Evolutionary conservation across 2,888 invertebrate species (phyloP), one percentile per base, ranked within the genome.

Genomic region (Masnerella sp.): DNA sequence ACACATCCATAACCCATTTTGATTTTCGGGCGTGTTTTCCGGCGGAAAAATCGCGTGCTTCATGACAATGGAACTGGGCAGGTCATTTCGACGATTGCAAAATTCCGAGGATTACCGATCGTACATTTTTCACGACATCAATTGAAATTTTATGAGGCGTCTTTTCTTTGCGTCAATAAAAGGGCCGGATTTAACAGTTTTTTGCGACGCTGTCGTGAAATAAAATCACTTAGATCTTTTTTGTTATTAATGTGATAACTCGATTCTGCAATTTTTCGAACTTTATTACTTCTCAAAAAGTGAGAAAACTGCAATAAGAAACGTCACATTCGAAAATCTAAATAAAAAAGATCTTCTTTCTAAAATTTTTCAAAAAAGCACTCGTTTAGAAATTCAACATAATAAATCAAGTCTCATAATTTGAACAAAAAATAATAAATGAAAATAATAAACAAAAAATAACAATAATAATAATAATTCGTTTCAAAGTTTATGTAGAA

Each of bases 101-200:
- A 51, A 34, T 51, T 14, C 9, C 49, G 34, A 51, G 49, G 49
- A 51, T 51, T 34, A 34, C 34, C 34, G 49, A 51, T 34, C 34
- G 49, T 34, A 51, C 49, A 34, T 51, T 51, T 34, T 51, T 51
- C 18, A 51, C 8, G 14, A 20, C 32, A 8, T 42, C 42, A 20
- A 51, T 51, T 51, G 20, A 51, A 34, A 34, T 51, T 51, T 45
- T 45, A 45, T 28, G 45, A 45, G 14, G 20, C 28, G 14, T 43
- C 25, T 28, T 45, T 45, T 45, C 28, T 7, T 25, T 1, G 25
- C 45, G 25, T 14, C 45, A 45, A 28, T 45, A 45, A 22, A 45
- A 45, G 2, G 28, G 8, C 20, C 15, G 25, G 45, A 45, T 45
- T 22, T 25, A 14, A 43, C 25, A 11, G 22, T 45, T 45, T 45